Evolutionary conservation across 2,797 vertebrate species (phyloP).

Genomic region (Epinephelus coioides): DNA sequence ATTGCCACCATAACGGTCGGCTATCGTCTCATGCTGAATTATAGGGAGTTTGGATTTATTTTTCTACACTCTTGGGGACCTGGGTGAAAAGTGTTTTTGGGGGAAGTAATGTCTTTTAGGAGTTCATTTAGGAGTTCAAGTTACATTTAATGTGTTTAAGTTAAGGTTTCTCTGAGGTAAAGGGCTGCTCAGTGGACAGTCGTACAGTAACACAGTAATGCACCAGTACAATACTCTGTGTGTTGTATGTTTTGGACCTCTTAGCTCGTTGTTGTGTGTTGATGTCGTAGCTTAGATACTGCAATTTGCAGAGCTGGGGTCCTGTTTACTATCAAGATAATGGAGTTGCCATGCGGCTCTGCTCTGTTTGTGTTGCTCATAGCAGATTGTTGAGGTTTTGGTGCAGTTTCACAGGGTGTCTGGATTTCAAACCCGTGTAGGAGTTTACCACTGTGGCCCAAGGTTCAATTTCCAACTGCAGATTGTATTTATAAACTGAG

Average conservation of each 20-base stretch:
- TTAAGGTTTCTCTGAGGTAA: constrained; percentile 23
- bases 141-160: constrained; percentile 40
- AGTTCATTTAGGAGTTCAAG: constrained; percentile 38
- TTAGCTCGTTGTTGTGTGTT: constrained; percentile 68
- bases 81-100: constrained; percentile 11
- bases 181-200: background rate
- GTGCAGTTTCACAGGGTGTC: constrained; percentile 60
- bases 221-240: background rate
- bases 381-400: constrained; percentile 69
- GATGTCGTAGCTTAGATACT: constrained; percentile 73
- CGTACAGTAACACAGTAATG: background rate
- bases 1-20: constrained; percentile 7
- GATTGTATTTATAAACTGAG: constrained; percentile 65
- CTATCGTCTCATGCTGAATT: constrained; percentile 42
- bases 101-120: constrained; percentile 22
- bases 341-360: constrained; percentile 69
- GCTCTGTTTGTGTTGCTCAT: constrained; percentile 71
- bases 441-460: constrained; percentile 43
- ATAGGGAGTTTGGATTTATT: constrained; percentile 34
- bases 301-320: constrained; percentile 56
- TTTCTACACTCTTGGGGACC: constrained; percentile 25
- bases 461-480: constrained; percentile 56
- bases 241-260: constrained; percentile 35
- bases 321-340: constrained; percentile 77
- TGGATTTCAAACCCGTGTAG: constrained; percentile 48